Base-by-base conservation (phyloP, 2,113 vertebrate genomes). In the Dendrocopos noguchii region DNA sequence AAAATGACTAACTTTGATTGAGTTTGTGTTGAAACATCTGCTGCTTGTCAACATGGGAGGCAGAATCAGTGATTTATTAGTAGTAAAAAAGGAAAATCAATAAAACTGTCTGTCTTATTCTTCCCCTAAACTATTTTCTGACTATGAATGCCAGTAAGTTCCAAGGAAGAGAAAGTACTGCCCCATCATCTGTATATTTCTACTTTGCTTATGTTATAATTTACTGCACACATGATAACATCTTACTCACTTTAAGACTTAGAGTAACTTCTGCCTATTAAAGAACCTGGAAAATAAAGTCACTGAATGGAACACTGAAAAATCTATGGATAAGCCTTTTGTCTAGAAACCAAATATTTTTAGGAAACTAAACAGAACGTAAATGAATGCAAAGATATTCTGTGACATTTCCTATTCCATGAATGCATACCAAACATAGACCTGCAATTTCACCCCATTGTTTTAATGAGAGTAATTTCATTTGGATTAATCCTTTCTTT, bases 1-100 rank as follows among this genome's bases (percentile, higher is more conserved):
- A 94, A 93, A 96, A 93, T 86, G 19, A 91, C 88, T 94, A 95
- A 94, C 84, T 96, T 93, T 86, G 87, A 95, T 96, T 74, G 72
- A 91, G 81, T 95, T 94, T 79, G 61, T 87, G 75, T 88, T 95
- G 95, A 97, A 97, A 95, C 82, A 87, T 77, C 85, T 93, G 94
- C 94, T 91, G 50, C 93, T 90, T 95, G 89, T 87, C 93, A 90
- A 79, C 78, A 87, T 39, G 75, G 89, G 76, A 95, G 77, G 92
- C 50, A 95, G 78, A 84, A 66, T 50, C 36, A 70, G 68, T 86
- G 84, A 93, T 88, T 94, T 94, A 93, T 85, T 85, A 91, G 70
- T 74, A 93, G 64, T 68, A 87, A 87, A 63, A 65, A 74, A 61
- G 5, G 24, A 84, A 93, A 90, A 57, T 17, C 16, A 52, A 61